phyloP scores from a whole-genome alignment of 2,797 vertebrate genomes.

The Sebastes taczanowskii region DNA sequence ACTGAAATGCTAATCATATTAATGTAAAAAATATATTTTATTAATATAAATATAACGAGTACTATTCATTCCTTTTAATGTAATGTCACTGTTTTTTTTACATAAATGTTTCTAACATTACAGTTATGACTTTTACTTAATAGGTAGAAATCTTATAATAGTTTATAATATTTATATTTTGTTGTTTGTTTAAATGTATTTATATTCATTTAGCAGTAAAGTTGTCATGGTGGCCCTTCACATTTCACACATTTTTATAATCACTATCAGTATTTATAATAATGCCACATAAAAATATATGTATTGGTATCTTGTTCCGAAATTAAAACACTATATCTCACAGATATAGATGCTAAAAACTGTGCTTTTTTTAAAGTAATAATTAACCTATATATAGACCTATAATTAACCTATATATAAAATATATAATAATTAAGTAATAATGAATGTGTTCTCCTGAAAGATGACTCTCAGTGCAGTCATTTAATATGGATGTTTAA shows the following conservation, averaged over 20 bases:
- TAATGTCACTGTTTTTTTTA: background rate
- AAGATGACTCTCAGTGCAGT: background rate
- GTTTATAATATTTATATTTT: background rate
- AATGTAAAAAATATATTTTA: background rate
- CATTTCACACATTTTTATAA: background rate
- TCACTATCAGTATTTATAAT: background rate
- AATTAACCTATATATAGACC: background rate
- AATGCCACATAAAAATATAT: too few species aligned
- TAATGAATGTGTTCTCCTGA: too few species aligned
- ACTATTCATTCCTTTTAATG: background rate
- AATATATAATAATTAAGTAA: too few species aligned
- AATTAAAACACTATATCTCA: background rate
- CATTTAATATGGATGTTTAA: background rate
- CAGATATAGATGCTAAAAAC: background rate
- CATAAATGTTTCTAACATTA: background rate
- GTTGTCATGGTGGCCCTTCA: background rate
- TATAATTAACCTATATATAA: too few species aligned
- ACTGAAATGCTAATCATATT: background rate
- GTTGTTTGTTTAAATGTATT: background rate
- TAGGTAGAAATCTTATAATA: background rate
- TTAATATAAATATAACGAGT: background rate
- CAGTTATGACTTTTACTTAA: background rate
- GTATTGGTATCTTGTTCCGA: background rate
- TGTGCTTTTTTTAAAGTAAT: background rate
- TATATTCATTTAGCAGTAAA: background rate